These are phyloP conservation scores for Melanotaenia duboulayi DNA, from an alignment of 2,113 vertebrate genomes.

Conservation along the genomic window DNA sequence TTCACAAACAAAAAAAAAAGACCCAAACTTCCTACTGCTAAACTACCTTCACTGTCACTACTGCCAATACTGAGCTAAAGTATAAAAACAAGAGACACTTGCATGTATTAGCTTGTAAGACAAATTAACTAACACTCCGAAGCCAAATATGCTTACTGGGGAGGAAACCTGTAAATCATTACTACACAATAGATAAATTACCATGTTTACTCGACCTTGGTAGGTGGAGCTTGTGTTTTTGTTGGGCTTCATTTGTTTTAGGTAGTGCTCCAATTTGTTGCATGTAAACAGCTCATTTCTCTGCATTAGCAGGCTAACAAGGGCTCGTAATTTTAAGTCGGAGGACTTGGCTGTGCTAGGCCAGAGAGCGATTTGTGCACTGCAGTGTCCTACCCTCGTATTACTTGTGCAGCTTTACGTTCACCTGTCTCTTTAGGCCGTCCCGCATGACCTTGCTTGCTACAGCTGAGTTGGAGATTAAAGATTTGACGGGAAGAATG, in stretches of 20 bases:
- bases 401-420: slow-evolving; percentile 14
- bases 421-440: slow-evolving; percentile 6
- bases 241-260: slow-evolving; percentile 54
- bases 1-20: not conserved
- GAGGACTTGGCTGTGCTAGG: slow-evolving; percentile 45
- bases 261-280: slow-evolving; percentile 66
- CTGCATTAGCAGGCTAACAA: slow-evolving; percentile 58
- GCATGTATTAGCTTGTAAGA: not conserved
- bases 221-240: slow-evolving; percentile 42
- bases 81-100: slow-evolving; percentile 16
- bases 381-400: slow-evolving; percentile 7
- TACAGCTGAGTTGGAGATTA: slow-evolving; percentile 51
- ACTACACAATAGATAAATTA: slow-evolving; percentile 25
- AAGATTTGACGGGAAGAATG: slow-evolving; percentile 48
- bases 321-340: slow-evolving; percentile 37
- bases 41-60: not conserved
- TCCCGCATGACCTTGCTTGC: slow-evolving; percentile 57
- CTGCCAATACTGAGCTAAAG: slow-evolving; percentile 21
- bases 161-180: slow-evolving; percentile 14
- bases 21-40: slow-evolving; percentile 18
- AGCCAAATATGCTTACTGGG: slow-evolving; percentile 5
- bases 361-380: slow-evolving; percentile 9
- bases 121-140: slow-evolving; percentile 1
- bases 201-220: slow-evolving; percentile 25
- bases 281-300: slow-evolving; percentile 64